Conservation (phyloP, 2,888 invertebrate species). For the Congeria kusceri region DNA sequence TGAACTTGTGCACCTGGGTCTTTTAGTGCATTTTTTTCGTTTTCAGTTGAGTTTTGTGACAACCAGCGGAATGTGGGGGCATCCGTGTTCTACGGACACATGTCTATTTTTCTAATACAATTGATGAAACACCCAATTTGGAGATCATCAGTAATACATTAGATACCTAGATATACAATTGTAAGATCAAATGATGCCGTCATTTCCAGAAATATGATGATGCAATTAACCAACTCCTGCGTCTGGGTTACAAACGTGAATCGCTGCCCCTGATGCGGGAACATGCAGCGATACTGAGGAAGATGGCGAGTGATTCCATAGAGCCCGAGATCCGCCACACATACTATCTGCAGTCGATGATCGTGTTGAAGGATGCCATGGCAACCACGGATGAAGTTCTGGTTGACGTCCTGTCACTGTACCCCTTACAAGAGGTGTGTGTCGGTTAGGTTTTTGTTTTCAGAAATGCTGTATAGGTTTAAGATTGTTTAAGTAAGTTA, state of each 20-base stretch:
- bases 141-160: too few species aligned
- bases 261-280: conserved; percentile 76
- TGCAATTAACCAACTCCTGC: conserved; percentile 70
- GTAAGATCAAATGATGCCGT: too few species aligned
- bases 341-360: conserved; percentile 77
- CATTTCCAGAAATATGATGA: conserved; percentile 73
- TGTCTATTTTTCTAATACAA: too few species aligned
- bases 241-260: conserved; percentile 76
- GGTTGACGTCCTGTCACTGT: conserved; percentile 73
- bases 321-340: conserved; percentile 75
- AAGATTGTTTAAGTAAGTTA: too few species aligned
- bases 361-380: conserved; percentile 76
- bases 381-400: conserved; percentile 73
- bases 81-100: too few species aligned
- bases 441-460: background rate
- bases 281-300: conserved; percentile 72
- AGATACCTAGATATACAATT: too few species aligned
- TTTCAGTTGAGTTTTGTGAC: too few species aligned
- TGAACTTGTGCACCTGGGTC: too few species aligned
- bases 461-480: too few species aligned
- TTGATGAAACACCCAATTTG: too few species aligned
- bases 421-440: conserved; percentile 73
- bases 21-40: too few species aligned
- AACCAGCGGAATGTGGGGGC: too few species aligned
- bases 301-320: conserved; percentile 72